Evolutionary conservation across 2,888 invertebrate genomes (phyloP).

Genomic region (Caenorhabditis sp.): DNA sequence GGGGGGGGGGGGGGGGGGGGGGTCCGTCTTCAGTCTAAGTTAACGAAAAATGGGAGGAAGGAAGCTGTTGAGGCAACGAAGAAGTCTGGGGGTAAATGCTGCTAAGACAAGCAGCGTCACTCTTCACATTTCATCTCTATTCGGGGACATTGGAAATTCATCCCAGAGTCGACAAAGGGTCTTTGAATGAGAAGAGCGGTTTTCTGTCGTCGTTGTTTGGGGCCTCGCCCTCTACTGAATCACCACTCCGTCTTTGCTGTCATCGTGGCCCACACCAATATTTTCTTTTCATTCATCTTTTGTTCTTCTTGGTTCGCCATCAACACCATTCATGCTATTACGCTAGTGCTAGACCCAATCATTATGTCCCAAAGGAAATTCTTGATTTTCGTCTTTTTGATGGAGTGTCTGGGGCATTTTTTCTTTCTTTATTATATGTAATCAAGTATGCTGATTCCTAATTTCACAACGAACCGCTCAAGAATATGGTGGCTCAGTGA

Average conservation of each 20-base stretch:
- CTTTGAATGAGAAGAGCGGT: conserved; percentile 28
- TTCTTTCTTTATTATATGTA: too few species aligned
- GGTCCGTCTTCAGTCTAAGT: background rate
- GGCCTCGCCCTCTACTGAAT: conserved; percentile 17
- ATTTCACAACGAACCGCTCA: too few species aligned
- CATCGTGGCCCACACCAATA: conserved; percentile 15
- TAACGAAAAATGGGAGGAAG: conserved; percentile 23
- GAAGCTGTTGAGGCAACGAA: conserved; percentile 24
- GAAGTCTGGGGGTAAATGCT: conserved; percentile 34
- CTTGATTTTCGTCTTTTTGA: background rate
- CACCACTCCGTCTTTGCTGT: conserved; percentile 13
- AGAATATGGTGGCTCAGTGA: too few species aligned
- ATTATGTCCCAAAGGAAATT: conserved; percentile 34
- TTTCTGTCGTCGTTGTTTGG: conserved; percentile 17
- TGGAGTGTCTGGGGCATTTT: background rate
- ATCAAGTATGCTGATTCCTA: too few species aligned
- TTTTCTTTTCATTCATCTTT: conserved; percentile 23
- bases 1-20: conserved; percentile 1
- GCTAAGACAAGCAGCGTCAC: conserved; percentile 49
- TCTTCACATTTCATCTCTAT: conserved; percentile 59
- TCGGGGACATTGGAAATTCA: conserved; percentile 56
- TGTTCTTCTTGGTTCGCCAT: conserved; percentile 6
- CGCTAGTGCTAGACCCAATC: conserved; percentile 10
- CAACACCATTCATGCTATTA: background rate
- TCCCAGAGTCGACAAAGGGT: conserved; percentile 17